phyloP scores from a whole-genome alignment of 2,113 vertebrate genomes.

The Aldabrachelys gigantea region DNA sequence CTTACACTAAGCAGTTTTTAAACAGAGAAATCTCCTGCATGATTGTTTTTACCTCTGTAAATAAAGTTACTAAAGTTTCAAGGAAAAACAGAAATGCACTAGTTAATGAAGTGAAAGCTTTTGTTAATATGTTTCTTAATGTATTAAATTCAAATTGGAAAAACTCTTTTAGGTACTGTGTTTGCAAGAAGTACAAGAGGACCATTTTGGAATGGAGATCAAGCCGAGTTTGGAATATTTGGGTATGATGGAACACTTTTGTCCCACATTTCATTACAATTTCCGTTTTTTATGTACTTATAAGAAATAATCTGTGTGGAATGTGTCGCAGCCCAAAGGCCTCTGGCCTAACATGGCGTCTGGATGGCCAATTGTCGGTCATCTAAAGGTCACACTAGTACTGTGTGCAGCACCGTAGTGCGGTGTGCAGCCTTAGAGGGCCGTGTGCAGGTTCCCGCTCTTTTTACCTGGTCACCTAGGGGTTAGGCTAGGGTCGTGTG shows the following conservation, averaged over 20 bases:
- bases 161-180: slow-evolving; percentile 88
- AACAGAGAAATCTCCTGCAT: not conserved
- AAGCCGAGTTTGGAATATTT: slow-evolving; percentile 89
- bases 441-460: too few relatives aligned
- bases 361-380: too few relatives aligned
- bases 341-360: too few relatives aligned
- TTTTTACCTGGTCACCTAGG: too few relatives aligned
- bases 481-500: too few relatives aligned
- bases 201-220: slow-evolving; percentile 91
- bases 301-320: not conserved
- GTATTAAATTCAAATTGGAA: slow-evolving; percentile 43
- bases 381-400: too few relatives aligned
- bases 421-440: too few relatives aligned
- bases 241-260: slow-evolving; percentile 77
- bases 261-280: not conserved
- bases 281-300: not conserved
- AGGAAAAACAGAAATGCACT: not conserved
- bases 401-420: too few relatives aligned
- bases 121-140: not conserved
- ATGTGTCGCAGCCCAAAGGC: too few relatives aligned
- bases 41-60: not conserved
- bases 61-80: not conserved
- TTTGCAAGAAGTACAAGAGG: slow-evolving; percentile 97
- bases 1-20: not conserved
- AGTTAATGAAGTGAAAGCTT: not conserved